Percentiles rank a stretch among this genome's conserved stretches.
phyloP scores from a whole-genome alignment of 1,140 invertebrate species.

The Parasteatoda tepidariorum region DNA sequence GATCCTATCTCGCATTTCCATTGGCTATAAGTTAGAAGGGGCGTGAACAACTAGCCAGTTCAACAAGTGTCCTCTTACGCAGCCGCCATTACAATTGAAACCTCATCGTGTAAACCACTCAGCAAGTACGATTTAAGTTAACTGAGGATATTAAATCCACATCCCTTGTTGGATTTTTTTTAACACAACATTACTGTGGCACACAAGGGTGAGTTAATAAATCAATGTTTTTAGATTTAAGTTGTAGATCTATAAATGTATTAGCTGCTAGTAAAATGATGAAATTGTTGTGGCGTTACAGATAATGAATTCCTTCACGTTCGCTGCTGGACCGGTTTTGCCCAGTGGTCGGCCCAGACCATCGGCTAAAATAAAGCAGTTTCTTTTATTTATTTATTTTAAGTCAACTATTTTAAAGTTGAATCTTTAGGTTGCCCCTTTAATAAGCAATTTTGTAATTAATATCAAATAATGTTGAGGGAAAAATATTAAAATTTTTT shows the following conservation, averaged over 20 bases:
- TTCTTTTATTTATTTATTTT: too few species aligned
- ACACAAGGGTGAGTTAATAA: not conserved
- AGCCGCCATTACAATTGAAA: slow-evolving; percentile 16
- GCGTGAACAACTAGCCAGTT: slow-evolving; percentile 13
- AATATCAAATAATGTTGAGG: too few species aligned
- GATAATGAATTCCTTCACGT: not conserved
- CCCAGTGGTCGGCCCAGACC: not conserved
- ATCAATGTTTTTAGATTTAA: not conserved
- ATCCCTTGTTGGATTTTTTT: not conserved
- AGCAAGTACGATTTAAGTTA: not conserved
- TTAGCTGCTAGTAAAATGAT: not conserved
- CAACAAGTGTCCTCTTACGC: slow-evolving; percentile 35
- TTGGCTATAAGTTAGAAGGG: slow-evolving; percentile 25
- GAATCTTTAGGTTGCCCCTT: too few species aligned
- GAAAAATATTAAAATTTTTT: too few species aligned
- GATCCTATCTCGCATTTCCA: not conserved
- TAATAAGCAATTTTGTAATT: too few species aligned
- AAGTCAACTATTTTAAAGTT: too few species aligned
- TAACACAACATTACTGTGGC: not conserved
- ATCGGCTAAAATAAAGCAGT: not conserved
- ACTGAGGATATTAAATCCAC: not conserved
- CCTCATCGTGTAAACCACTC: not conserved
- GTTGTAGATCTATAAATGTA: not conserved
- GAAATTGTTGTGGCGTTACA: not conserved
- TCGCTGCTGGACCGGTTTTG: not conserved